Evolutionary conservation across 2,888 invertebrate genomes (phyloP), one percentile per base, ranked within the genome.

Genomic region (Agrochola lychnidis): DNA sequence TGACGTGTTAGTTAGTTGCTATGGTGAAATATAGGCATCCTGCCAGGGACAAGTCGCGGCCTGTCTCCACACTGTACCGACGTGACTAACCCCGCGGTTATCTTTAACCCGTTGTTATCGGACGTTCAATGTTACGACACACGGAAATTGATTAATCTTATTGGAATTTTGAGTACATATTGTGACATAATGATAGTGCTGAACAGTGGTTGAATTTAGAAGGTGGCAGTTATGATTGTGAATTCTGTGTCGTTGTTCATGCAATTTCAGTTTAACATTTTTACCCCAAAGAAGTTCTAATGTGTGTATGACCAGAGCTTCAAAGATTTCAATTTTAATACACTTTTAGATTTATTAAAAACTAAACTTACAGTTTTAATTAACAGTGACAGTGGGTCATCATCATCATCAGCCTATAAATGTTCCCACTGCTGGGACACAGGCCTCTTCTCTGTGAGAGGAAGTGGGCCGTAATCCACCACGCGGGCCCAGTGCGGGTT

Each of bases 21-120:
- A 82, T 84, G 77, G 59, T 51, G 77, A 77, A 81, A 61, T 68
- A 63, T 64, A 70, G 72, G 84, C 80, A 75, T 2, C 9, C 14
- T 72, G 82, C 73, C 77, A 73, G 77, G 36, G 9, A 83, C 82
- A 57, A 40, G 83, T 73, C 78, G 25, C 19, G 30, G 53, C 85
- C 22, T 69, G 83, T 82, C 78, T 45, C 30, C 36, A 19, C 69
- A 0, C 0, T 12, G 40, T 36, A 45, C 66, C 61, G 25, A 25
- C 45, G 61, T 82, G 80, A 80, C 75, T 82, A 81, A 80, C 81
- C 56, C 30, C 56, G 48, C n/a, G 66, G 81, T 84, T 84, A 82
- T 82, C 82, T 84, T 84, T 51, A 76, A 84, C 84, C 82, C 40
- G 22, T 19, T 14, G 76, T n/a, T 81, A 84, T 82, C 82, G 70